Conservation (phyloP, 2,888 invertebrate species). For the Gandaritis pyraliata region DNA sequence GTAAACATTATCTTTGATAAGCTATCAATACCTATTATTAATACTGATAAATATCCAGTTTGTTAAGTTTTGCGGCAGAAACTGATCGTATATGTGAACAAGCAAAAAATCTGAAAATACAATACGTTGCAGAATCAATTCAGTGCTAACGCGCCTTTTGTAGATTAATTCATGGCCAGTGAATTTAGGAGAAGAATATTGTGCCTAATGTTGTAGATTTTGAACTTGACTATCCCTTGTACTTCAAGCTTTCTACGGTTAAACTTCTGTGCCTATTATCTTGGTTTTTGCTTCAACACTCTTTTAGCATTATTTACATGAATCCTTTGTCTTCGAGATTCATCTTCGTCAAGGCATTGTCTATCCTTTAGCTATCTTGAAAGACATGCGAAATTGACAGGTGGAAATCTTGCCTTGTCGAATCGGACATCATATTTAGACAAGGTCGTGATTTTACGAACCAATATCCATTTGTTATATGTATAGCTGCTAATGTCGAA, state of each 20-base stretch:
- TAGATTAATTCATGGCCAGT: slow-evolving; percentile 3
- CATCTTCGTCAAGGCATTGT: not conserved
- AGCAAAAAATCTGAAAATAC: not conserved
- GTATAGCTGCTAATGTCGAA: too few species aligned
- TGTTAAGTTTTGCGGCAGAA: not conserved
- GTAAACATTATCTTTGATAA: slow-evolving; percentile 10
- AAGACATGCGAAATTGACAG: not conserved
- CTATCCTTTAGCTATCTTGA: not conserved
- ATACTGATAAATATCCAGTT: slow-evolving; percentile 12
- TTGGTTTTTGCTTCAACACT: too few species aligned
- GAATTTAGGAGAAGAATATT: not conserved
- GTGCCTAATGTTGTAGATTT: not conserved
- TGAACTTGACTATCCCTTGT: too few species aligned
- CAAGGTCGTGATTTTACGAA: not conserved
- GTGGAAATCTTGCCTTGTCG: not conserved
- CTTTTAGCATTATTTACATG: not conserved
- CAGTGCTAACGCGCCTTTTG: slow-evolving; percentile 9
- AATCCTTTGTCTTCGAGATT: not conserved
- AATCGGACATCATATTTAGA: not conserved
- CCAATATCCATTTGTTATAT: too few species aligned
- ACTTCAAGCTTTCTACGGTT: too few species aligned
- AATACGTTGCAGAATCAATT: not conserved
- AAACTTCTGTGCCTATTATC: too few species aligned
- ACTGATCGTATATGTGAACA: slow-evolving; percentile 1
- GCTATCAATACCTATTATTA: slow-evolving; percentile 10